phyloP scores from a whole-genome alignment of 2,797 vertebrate genomes.

The Ibycter americanus region DNA sequence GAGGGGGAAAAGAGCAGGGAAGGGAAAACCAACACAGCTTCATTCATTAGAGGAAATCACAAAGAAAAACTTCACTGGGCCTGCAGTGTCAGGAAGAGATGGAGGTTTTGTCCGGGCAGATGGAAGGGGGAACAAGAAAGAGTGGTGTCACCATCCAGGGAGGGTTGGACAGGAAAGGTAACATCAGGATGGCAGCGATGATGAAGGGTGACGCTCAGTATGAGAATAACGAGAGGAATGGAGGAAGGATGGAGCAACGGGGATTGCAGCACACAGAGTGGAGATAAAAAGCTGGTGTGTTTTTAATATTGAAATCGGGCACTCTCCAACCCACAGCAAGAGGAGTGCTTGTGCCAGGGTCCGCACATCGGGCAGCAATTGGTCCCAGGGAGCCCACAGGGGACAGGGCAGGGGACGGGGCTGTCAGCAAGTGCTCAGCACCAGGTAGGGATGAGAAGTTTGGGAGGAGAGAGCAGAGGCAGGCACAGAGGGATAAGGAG shows the following conservation, averaged over 20 bases:
- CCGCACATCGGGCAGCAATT: background rate
- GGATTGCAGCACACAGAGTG: background rate
- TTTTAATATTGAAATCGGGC: background rate
- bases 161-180: background rate
- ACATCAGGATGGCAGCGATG: background rate
- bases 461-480: background rate
- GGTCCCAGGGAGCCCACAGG: background rate
- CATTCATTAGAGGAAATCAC: background rate
- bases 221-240: background rate
- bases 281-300: background rate
- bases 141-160: background rate
- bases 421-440: background rate
- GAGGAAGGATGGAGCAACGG: background rate
- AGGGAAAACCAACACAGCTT: background rate
- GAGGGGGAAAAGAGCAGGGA: background rate
- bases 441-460: background rate
- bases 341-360: background rate
- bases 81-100: fast-evolving
- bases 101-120: background rate
- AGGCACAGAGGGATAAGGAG: background rate
- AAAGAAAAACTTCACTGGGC: background rate
- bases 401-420: background rate
- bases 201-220: background rate
- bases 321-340: background rate
- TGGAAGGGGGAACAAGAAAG: background rate